Conservation (phyloP, 1,140 invertebrate genomes). For the Musca vetustissima region DNA sequence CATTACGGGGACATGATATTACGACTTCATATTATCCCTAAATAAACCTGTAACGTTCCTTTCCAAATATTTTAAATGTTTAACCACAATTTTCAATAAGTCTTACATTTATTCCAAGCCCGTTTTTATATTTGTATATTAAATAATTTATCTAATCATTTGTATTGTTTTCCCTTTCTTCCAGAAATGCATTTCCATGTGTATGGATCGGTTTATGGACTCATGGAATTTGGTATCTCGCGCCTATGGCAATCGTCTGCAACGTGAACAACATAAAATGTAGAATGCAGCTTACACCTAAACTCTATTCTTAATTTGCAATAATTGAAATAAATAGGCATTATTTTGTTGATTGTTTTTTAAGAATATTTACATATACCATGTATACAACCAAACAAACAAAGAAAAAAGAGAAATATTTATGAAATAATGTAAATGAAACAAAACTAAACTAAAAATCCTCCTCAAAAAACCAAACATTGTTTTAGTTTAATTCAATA, state of each 20-base stretch:
- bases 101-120: too few relatives aligned
- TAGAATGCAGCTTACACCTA: conserved; percentile 24
- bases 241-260: conserved; percentile 79
- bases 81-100: too few relatives aligned
- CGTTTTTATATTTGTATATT: too few relatives aligned
- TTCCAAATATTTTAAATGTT: too few relatives aligned
- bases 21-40: too few relatives aligned
- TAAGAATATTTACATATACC: conserved; percentile 3
- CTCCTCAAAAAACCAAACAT: too few relatives aligned
- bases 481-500: too few relatives aligned
- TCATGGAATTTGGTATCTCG: conserved; percentile 88
- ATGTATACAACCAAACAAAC: background rate
- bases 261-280: conserved; percentile 63
- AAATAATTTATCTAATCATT: too few relatives aligned
- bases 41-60: too few relatives aligned
- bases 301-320: background rate
- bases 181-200: conserved; percentile 95
- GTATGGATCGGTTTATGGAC: conserved; percentile 98
- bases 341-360: conserved; percentile 22
- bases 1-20: too few relatives aligned
- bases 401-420: background rate
- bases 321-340: conserved; percentile 3
- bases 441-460: too few relatives aligned
- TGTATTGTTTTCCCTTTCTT: conserved; percentile 50
- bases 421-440: too few relatives aligned